A percentile compares a stretch with the other conserved stretches of the same genome.
Evolutionary conservation across 1,140 invertebrate genomes (phyloP).

Genomic region (Leptinotarsa texana): DNA sequence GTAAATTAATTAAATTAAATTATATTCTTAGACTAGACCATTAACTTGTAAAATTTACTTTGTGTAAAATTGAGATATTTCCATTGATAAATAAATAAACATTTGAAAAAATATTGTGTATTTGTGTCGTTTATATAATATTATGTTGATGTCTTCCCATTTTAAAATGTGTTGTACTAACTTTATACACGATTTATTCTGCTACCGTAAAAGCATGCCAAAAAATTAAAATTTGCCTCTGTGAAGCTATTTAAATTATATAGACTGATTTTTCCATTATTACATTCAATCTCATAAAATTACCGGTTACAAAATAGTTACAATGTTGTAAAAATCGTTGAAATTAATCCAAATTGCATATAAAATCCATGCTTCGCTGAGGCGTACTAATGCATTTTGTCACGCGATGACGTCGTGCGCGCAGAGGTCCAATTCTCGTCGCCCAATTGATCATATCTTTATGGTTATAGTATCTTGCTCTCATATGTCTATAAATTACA

Average conservation of each 20-base stretch:
- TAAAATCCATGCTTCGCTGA: no score
- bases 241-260: background rate
- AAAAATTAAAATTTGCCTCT: background rate
- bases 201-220: background rate
- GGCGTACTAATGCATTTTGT: no score
- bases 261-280: background rate
- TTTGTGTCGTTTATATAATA: background rate
- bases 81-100: background rate
- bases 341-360: background rate
- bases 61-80: background rate
- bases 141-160: background rate
- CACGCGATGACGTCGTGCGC: no score
- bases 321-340: background rate
- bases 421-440: no score
- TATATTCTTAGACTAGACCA: background rate
- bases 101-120: background rate
- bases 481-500: no score
- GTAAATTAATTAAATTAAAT: constrained; percentile 17
- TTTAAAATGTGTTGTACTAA: background rate
- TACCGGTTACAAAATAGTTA: background rate
- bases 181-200: background rate
- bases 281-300: background rate
- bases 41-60: background rate
- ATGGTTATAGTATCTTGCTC: no score
- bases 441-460: no score